These are phyloP conservation scores for Thalassarche chlororhynchos DNA, from an alignment of 2,113 vertebrate species.

Conservation along the genomic window DNA sequence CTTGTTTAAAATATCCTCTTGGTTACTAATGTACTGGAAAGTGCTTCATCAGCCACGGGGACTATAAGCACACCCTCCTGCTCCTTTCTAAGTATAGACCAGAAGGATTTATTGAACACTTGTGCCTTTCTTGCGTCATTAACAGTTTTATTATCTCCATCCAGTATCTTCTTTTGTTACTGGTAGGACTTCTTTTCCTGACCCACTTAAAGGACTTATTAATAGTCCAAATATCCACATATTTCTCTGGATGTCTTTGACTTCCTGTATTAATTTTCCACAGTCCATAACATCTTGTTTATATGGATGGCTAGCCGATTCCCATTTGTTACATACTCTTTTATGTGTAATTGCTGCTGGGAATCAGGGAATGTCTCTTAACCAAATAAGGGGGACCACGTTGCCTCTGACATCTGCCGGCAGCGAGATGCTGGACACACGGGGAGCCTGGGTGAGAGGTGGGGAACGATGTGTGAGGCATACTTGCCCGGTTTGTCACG, in stretches of 20 bases:
- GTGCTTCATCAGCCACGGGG: background rate
- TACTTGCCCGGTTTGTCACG: background rate
- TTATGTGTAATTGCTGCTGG: constrained; percentile 35
- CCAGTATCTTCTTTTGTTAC: background rate
- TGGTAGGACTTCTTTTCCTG: background rate
- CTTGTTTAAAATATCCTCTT: constrained; percentile 55
- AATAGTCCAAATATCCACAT: background rate
- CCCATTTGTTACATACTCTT: background rate
- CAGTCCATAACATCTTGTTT: background rate
- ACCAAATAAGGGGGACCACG: background rate
- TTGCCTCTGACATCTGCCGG: background rate
- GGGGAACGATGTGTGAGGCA: constrained; percentile 1
- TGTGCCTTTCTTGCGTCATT: constrained; percentile 30
- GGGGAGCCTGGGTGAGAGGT: background rate
- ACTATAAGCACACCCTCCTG: background rate
- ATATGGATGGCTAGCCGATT: background rate
- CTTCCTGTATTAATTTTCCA: constrained; percentile 11
- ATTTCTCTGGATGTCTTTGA: background rate
- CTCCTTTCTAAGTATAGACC: constrained; percentile 53
- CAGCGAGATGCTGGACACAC: background rate
- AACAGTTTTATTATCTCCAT: background rate
- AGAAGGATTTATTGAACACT: constrained; percentile 55
- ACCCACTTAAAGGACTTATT: background rate
- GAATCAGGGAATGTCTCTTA: background rate
- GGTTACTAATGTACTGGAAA: constrained; percentile 46